phyloP scores from a whole-genome alignment of 2,888 invertebrate species.

The Chrysina gloriosa region DNA sequence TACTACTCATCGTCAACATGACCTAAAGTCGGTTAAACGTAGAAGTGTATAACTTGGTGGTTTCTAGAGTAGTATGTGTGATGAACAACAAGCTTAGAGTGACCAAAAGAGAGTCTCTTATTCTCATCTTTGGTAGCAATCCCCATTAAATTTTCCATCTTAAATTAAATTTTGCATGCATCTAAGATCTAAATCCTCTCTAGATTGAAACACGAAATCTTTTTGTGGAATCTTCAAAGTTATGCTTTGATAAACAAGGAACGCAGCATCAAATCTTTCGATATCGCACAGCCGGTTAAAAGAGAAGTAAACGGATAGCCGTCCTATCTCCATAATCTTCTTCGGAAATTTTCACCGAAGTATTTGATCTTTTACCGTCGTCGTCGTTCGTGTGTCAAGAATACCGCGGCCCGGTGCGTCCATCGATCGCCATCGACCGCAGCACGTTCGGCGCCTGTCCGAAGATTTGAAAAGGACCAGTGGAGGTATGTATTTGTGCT shows the following conservation, averaged over 20 bases:
- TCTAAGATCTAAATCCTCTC: too few species aligned
- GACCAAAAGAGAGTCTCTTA: too few species aligned
- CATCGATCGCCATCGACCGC: slow-evolving; percentile 8
- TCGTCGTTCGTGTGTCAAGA: slow-evolving; percentile 14
- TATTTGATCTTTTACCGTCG: slow-evolving; percentile 29
- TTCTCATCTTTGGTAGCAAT: too few species aligned
- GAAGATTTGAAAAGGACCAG: slow-evolving; percentile 30
- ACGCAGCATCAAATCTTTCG: not conserved
- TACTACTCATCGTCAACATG: too few species aligned
- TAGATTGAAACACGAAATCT: too few species aligned
- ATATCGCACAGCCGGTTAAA: not conserved
- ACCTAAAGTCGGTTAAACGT: too few species aligned
- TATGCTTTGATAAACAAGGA: not conserved
- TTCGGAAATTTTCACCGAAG: slow-evolving; percentile 20
- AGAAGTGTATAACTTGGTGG: too few species aligned
- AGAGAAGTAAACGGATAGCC: not conserved
- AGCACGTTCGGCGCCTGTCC: not conserved
- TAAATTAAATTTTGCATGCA: too few species aligned
- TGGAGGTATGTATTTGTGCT: not conserved
- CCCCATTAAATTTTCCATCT: too few species aligned
- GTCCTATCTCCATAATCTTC: not conserved
- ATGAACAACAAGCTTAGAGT: too few species aligned
- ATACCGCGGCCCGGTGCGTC: not conserved
- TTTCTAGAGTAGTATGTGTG: too few species aligned
- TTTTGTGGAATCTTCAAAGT: not conserved